Evolutionary conservation across 2,113 vertebrate species (phyloP).

Genomic region (Eonycteris spelaea): DNA sequence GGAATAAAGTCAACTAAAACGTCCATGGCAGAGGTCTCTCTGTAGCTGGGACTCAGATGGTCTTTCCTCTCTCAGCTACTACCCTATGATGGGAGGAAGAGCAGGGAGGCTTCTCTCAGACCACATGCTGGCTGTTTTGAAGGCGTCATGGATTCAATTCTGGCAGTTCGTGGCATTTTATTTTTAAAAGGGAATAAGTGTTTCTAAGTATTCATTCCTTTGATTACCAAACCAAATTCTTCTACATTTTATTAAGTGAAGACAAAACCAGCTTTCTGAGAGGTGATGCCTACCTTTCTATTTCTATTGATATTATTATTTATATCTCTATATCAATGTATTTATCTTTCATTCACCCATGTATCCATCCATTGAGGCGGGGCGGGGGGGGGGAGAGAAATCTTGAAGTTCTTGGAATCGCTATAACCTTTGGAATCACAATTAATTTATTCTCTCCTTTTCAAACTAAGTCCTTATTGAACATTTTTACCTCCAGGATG

Average conservation of each 20-base stretch:
- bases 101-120: neutral
- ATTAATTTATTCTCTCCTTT: neutral
- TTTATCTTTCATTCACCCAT: neutral
- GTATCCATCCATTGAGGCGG: neutral
- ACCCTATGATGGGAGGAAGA: no score
- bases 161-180: neutral
- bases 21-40: neutral
- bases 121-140: neutral
- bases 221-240: neutral
- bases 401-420: neutral
- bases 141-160: neutral
- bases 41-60: neutral
- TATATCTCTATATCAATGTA: neutral
- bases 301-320: neutral
- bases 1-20: constrained; percentile 34
- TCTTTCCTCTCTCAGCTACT: neutral
- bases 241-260: constrained; percentile 1
- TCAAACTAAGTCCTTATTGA: neutral
- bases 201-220: neutral
- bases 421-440: neutral
- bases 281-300: neutral
- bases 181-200: constrained; percentile 14
- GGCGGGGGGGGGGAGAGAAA: neutral
- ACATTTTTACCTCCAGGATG: neutral
- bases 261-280: neutral